Base-by-base conservation (phyloP, 2,888 invertebrate genomes). In the Zaprionus bogoriensis region DNA sequence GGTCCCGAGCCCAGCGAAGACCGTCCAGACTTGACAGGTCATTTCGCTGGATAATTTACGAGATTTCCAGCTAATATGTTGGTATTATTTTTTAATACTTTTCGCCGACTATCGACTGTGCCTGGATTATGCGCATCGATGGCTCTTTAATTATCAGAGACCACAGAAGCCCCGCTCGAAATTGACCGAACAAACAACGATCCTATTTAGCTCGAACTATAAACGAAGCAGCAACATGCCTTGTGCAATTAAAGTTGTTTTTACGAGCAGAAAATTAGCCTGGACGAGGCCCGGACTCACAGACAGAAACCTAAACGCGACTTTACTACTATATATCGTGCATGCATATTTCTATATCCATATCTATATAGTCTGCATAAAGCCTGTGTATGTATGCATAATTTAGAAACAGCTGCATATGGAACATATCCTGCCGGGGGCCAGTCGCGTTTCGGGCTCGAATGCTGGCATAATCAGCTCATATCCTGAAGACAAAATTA, bases 31-130 rank as follows among this genome's bases (percentile, higher is more conserved):
- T 66, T 85, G 88, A 77, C 87, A 88, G 85, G 87, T 77, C 78
- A 88, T 88, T 88, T 76, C 74, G 62, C 23, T 50, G 64, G 17
- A 75, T 80, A 85, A 88, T 88, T 85, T 88, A 88, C 66, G 88
- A 74, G 67, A 86, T 87, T 88, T 88, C 87, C 72, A 71, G 80
- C 81, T 83, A 87, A 88, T 86, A 79, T 70, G 74, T 65, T 74
- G 74, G 73, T 66, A 84, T 77, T 84, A 81, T 55, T 74, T 78
- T 73, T 84, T 84, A 74, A 74, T 82, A 73, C 60, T 62, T 45
- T 46, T 19, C 41, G 47, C 36, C 25, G 50, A 27, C 50, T 45
- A 52, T 58, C 62, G 44, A 48, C 50, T 36, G 63, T n/a, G 69
- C 50, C 67, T 17, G 84, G 81, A 72, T 81, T 81, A 79, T 69